These are phyloP conservation scores for Odontamblyopus lacepedii DNA, from an alignment of 2,797 vertebrate species.

Conservation along the genomic window DNA sequence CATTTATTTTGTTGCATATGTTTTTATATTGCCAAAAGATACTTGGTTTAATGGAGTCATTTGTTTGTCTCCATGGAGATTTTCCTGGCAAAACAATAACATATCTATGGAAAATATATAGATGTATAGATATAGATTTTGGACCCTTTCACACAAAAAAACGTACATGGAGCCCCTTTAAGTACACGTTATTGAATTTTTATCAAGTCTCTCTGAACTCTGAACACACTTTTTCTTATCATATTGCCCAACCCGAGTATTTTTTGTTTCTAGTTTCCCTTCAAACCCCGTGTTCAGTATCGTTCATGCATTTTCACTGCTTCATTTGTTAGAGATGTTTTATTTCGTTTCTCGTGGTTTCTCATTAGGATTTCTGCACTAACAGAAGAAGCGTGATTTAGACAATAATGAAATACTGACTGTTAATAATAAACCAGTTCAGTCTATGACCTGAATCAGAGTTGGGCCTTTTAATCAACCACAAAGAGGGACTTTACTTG, in stretches of 20 bases:
- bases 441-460: conserved; percentile 13
- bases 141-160: background rate
- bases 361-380: conserved; percentile 45
- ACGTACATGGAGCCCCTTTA: too few relatives aligned
- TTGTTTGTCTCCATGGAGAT: background rate
- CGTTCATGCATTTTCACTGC: background rate
- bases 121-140: too few relatives aligned
- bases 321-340: conserved; percentile 22
- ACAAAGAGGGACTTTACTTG: conserved; percentile 9
- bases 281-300: conserved; percentile 9
- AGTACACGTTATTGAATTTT: too few relatives aligned
- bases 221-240: conserved; percentile 5
- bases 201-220: background rate
- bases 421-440: conserved; percentile 26
- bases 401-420: conserved; percentile 31
- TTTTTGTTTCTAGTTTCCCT: background rate
- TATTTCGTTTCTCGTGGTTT: conserved; percentile 13
- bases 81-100: background rate
- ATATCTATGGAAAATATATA: background rate
- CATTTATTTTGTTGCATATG: too few relatives aligned
- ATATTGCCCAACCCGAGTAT: conserved; percentile 10
- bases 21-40: background rate
- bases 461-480: conserved; percentile 14
- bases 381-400: conserved; percentile 42
- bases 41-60: background rate